A percentile compares a stretch with the other conserved stretches of the same genome.
These are phyloP conservation scores for Schizaphis graminum DNA, from an alignment of 2,888 invertebrate genomes.

Conservation along the genomic window DNA sequence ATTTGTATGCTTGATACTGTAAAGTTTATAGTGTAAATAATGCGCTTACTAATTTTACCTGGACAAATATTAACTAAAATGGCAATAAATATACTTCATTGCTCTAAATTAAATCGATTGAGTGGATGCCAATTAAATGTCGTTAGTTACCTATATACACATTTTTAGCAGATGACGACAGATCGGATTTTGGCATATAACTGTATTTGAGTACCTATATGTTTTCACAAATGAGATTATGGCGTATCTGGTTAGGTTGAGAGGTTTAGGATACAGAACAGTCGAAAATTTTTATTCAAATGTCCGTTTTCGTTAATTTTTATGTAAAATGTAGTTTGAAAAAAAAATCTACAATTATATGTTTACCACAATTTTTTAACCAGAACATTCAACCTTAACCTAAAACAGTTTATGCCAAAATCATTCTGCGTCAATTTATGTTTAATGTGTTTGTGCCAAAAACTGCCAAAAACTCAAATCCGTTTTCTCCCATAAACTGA, in stretches of 20 bases:
- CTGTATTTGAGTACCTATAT: not conserved
- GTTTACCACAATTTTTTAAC: conserved; percentile 46
- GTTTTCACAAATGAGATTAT: not conserved
- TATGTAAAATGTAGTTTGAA: conserved; percentile 3
- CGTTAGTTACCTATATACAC: conserved; percentile 27
- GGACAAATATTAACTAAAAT: conserved; percentile 49
- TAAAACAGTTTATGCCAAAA: conserved; percentile 55
- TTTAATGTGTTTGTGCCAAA: conserved; percentile 45
- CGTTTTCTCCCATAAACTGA: conserved; percentile 39
- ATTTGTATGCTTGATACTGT: not conserved
- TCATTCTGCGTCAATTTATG: conserved; percentile 38
- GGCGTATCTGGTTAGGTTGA: conserved; percentile 19
- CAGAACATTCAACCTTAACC: conserved; percentile 50
- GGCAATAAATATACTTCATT: not conserved
- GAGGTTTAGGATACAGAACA: conserved; percentile 37
- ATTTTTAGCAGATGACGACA: conserved; percentile 47
- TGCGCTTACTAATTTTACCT: conserved; percentile 33
- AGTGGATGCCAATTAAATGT: conserved; percentile 39
- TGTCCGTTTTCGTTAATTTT: conserved; percentile 8
- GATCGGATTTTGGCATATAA: conserved; percentile 34
- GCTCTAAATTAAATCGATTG: conserved; percentile 39
- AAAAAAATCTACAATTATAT: conserved; percentile 19
- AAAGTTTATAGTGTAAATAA: conserved; percentile 23
- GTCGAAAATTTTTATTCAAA: conserved; percentile 16
- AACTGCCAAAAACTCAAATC: conserved; percentile 39